These are phyloP conservation scores for Scophthalmus maximus DNA, from an alignment of 2,113 vertebrate species.

Conservation along the genomic window DNA sequence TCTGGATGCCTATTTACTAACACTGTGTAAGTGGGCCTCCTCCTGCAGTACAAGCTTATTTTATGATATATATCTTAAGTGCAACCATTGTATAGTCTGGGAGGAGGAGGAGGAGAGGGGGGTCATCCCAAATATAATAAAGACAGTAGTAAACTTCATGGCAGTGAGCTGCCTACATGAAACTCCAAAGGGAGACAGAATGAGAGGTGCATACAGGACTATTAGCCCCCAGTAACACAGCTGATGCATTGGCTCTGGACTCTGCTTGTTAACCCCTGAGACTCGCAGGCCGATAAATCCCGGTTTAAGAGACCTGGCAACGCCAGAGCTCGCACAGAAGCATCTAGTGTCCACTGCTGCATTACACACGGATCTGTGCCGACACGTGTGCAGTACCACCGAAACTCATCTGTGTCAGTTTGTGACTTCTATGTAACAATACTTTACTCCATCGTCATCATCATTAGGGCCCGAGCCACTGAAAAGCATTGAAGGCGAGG, in stretches of 20 bases:
- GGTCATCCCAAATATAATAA: constrained; percentile 47
- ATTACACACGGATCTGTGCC: constrained; percentile 7
- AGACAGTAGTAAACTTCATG: constrained; percentile 50
- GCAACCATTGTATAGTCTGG: constrained; percentile 25
- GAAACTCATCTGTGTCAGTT: neutral
- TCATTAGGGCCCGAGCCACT: too few relatives aligned
- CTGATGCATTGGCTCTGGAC: constrained; percentile 70
- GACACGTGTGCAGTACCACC: neutral
- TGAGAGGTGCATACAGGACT: constrained; percentile 61
- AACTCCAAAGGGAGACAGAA: constrained; percentile 56
- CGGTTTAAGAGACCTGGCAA: constrained; percentile 54
- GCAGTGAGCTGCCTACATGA: constrained; percentile 36
- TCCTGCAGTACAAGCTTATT: constrained; percentile 31
- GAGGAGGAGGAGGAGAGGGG: constrained; percentile 1
- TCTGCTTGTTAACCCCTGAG: constrained; percentile 71
- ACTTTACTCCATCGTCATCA: neutral
- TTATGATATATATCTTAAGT: constrained; percentile 43
- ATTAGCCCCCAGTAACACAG: constrained; percentile 64
- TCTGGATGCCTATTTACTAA: constrained; percentile 17
- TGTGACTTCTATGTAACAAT: neutral
- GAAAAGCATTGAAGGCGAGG: too few relatives aligned
- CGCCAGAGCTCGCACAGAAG: constrained; percentile 45
- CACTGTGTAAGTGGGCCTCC: constrained; percentile 22
- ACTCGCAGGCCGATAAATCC: constrained; percentile 60
- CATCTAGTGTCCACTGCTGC: constrained; percentile 35